These are phyloP conservation scores for Rhopalosiphum padi DNA, from an alignment of 1,140 invertebrate species.

Conservation along the genomic window DNA sequence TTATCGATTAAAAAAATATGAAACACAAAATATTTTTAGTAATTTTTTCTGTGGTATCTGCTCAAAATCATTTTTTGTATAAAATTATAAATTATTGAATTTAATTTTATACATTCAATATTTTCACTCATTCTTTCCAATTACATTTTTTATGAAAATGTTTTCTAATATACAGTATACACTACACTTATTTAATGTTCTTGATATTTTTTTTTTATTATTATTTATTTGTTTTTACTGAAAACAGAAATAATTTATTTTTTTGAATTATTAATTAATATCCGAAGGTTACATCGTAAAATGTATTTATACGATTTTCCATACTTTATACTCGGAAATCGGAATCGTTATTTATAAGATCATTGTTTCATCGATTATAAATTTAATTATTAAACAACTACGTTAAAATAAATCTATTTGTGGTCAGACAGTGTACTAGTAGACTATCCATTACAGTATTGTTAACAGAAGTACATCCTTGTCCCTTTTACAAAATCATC, in stretches of 20 bases:
- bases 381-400: slow-evolving; percentile 9
- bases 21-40: background rate
- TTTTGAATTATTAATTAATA: background rate
- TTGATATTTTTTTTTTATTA: background rate
- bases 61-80: background rate
- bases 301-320: background rate
- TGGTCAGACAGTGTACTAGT: background rate
- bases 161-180: too few relatives aligned
- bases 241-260: background rate
- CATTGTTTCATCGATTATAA: background rate
- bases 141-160: too few relatives aligned
- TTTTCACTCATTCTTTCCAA: background rate
- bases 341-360: background rate
- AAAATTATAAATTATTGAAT: background rate
- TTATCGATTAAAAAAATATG: background rate
- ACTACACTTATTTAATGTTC: background rate
- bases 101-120: background rate
- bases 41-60: background rate
- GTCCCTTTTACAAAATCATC: background rate
- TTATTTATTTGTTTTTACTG: background rate
- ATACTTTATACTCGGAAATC: background rate
- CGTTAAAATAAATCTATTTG: background rate
- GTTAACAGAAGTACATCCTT: background rate
- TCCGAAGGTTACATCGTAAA: background rate
- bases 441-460: background rate